A percentile compares a stretch with the other conserved stretches of the same genome.
Conservation (phyloP, 2,888 invertebrate genomes). For the Eremobia ochroleuca region DNA sequence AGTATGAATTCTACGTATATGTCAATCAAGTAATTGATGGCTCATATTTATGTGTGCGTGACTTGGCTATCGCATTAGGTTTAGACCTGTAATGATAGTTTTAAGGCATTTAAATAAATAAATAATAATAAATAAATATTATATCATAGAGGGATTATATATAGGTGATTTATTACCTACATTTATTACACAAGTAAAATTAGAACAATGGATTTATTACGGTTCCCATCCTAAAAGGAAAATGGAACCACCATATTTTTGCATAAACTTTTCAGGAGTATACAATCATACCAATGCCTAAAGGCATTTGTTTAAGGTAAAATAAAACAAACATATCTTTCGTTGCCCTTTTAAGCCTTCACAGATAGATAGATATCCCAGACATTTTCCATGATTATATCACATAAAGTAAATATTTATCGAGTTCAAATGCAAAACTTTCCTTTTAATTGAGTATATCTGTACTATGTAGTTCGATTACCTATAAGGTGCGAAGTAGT, state of each 20-base stretch:
- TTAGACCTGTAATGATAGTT: no score
- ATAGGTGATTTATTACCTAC: neutral
- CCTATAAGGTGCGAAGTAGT: neutral
- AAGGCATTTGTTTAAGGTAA: neutral
- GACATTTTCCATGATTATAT: neutral
- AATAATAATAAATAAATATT: no score
- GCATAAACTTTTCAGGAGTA: neutral
- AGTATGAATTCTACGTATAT: neutral
- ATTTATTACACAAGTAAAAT: neutral
- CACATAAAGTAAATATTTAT: neutral
- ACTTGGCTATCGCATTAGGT: no score
- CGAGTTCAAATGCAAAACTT: neutral
- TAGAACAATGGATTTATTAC: neutral
- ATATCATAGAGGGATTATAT: neutral
- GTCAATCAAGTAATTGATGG: neutral
- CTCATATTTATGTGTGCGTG: no score
- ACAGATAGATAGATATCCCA: neutral
- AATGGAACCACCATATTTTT: no score
- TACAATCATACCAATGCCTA: no score
- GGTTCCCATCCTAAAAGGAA: neutral
- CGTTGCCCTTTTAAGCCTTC: neutral
- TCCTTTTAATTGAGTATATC: neutral
- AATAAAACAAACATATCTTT: neutral
- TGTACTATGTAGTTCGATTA: neutral
- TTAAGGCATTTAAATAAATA: no score